These are phyloP conservation scores for Nebria ingens DNA, from an alignment of 1,140 invertebrate species.

Conservation along the genomic window DNA sequence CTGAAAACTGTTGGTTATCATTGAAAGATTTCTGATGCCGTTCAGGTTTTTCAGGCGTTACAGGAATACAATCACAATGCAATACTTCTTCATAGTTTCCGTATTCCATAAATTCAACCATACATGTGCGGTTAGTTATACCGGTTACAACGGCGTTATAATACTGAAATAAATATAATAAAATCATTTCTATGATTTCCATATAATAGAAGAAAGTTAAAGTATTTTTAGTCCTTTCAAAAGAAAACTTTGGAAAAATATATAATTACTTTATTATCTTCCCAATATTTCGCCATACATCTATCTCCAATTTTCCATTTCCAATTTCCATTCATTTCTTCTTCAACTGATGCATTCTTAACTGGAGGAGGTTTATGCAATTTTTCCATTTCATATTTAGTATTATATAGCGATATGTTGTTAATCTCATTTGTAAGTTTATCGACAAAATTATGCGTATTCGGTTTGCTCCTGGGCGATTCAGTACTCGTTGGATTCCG, in stretches of 20 bases:
- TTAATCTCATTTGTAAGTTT: not conserved
- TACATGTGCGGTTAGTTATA: conserved; percentile 65
- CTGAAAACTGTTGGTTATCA: conserved; percentile 1
- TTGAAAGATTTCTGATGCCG: not conserved
- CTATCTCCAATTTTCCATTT: conserved; percentile 67
- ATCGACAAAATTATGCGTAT: not conserved
- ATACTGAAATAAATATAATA: conserved; percentile 48
- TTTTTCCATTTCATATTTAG: conserved; percentile 1
- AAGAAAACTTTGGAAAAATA: no score
- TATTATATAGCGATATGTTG: conserved; percentile 2
- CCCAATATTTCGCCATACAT: conserved; percentile 85
- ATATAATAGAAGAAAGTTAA: conserved; percentile 12
- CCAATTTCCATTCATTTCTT: conserved; percentile 31
- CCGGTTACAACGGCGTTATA: conserved; percentile 75
- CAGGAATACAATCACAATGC: conserved; percentile 63
- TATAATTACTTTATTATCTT: conserved; percentile 76
- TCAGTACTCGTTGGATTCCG: not conserved
- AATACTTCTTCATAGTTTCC: conserved; percentile 83
- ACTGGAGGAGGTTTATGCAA: not conserved
- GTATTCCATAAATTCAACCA: conserved; percentile 77
- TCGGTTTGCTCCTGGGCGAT: not conserved
- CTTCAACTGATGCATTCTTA: not conserved
- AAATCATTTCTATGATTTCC: not conserved
- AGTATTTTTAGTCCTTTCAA: conserved; percentile 7
- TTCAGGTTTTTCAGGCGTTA: conserved; percentile 24